phyloP scores from a whole-genome alignment of 2,113 vertebrate species.

The Monopterus albus region DNA sequence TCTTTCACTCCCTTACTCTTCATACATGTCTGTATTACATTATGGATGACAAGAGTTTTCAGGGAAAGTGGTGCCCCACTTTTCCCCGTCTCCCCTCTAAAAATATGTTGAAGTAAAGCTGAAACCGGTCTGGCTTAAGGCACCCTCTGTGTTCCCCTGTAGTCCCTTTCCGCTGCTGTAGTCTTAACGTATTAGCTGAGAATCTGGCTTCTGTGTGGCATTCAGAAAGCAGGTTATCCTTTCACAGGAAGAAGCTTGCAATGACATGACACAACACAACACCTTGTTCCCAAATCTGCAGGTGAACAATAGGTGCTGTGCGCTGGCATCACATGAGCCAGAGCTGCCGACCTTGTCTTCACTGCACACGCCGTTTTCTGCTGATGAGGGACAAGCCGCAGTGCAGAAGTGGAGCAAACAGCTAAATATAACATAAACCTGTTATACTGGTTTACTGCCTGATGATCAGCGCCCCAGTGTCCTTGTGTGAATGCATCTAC shows the following conservation, averaged over 20 bases:
- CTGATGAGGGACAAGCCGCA: slow-evolving; percentile 32
- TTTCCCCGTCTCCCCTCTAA: slow-evolving; percentile 1
- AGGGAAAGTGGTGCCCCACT: slow-evolving; percentile 49
- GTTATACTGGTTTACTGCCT: slow-evolving; percentile 31
- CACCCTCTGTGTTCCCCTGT: slow-evolving; percentile 6
- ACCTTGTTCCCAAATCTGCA: slow-evolving; percentile 53
- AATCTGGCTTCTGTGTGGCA: slow-evolving; percentile 35
- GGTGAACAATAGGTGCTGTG: slow-evolving; percentile 48
- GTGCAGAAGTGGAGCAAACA: slow-evolving; percentile 51
- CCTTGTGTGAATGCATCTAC: neutral
- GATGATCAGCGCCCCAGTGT: neutral
- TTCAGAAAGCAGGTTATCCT: slow-evolving; percentile 51
- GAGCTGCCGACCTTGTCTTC: slow-evolving; percentile 36
- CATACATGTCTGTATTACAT: slow-evolving; percentile 41
- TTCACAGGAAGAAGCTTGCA: slow-evolving; percentile 30
- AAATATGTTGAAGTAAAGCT: slow-evolving; percentile 32
- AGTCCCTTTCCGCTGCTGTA: slow-evolving; percentile 14
- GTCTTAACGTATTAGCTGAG: slow-evolving; percentile 34
- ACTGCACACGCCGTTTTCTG: slow-evolving; percentile 22
- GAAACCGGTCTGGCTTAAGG: slow-evolving; percentile 48
- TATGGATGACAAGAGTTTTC: slow-evolving; percentile 49
- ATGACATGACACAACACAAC: slow-evolving; percentile 38
- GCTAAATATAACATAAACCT: slow-evolving; percentile 41
- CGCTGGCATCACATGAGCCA: slow-evolving; percentile 9
- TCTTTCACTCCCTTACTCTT: slow-evolving; percentile 25